Base-by-base conservation (phyloP, 2,797 vertebrate genomes). In the Saxicola maurus region DNA sequence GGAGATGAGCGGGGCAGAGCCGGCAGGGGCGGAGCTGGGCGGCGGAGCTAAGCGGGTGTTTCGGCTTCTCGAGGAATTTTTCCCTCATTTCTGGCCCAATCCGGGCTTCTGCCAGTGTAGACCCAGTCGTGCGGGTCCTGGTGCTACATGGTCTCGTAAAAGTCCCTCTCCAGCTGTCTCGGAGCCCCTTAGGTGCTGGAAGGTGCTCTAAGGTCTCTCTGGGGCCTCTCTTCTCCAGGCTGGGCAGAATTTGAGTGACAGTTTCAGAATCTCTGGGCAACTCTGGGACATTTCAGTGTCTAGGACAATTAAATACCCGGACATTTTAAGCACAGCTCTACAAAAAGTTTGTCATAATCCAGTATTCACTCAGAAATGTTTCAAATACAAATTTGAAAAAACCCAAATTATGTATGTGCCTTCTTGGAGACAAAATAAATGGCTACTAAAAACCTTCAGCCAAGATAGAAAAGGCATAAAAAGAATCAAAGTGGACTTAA, bases 71-170 rank as follows among this genome's bases (percentile, higher is more conserved):
- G 2, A 11, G 27, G 27, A 28, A 2, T 4, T 33, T 72, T 38
- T 35, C 14, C 7, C 9, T 30, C 5, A 0, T 48, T 72, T 49
- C 9, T 64, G 13, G 0, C 17, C 4, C 14, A 5, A n/a, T 16
- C 0, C 1, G 1, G 2, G 2, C 4, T 3, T 28, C 3, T 17
- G 20, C 7, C 13, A 0, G 0, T 7, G 5, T 0, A 3, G 4
- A 7, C 10, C 2, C 4, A 0, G 6, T 43, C 1, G 1, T 10
- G 3, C 1, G 3, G 6, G 18, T 37, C 11, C 3, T 12, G 6
- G 2, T 35, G 7, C 13, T 49, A 0, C 56, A 4, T 3, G 11
- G 10, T 8, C 18, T n/a, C 7, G 6, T 17, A 3, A 7, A 56
- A n/a, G 23, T 11, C 7, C 13, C 6, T 38, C 9, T 33, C 13